Base-by-base conservation (phyloP, 2,113 vertebrate genomes). In the Chaetodon auriga region DNA sequence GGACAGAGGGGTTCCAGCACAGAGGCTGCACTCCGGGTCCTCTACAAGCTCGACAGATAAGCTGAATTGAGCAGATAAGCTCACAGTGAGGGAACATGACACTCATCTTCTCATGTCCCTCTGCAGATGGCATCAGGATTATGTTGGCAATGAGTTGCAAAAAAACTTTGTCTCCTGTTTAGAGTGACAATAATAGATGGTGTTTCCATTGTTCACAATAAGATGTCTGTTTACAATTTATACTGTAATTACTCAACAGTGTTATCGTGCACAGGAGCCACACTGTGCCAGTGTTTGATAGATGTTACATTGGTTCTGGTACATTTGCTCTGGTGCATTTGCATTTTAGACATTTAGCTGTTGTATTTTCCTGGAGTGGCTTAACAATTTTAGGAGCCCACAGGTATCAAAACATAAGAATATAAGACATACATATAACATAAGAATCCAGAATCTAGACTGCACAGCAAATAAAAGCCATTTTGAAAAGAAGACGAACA, bases 91-190 rank as follows among this genome's bases (percentile, higher is more conserved):
- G 60, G 81, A 81, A 80, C 76, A 41, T 38, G 60, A 75, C 70
- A 30, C 65, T 75, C 77, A 61, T 87, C 63, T 80, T 84, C 68
- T 75, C 54, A 5, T 35, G 65, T 63, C 54, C 45, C 75, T 71
- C 53, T 68, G 80, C 82, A 86, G 85, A 81, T 0, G 70, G 80
- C 74, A 0, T 57, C 7, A 57, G 86, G 77, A 86, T 88, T 81
- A 86, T 49, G 63, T 14, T 57, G 2, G 75, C 64, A 0, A 4
- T 19, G 36, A 81, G 72, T 68, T 68, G n/a, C 68, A 63, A 16
- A n/a, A 54, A 63, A 85, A 41, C 82, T 78, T 81, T 78, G 75
- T 77, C 66, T 73, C 55, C 77, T 62, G 60, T 25, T 80, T 23
- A 7, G 51, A 75, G 23, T 23, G 21, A 74, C 81, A 81, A 45